These are phyloP conservation scores for Enteromius radiatus DNA, from an alignment of 2,797 vertebrate genomes.

Conservation along the genomic window DNA sequence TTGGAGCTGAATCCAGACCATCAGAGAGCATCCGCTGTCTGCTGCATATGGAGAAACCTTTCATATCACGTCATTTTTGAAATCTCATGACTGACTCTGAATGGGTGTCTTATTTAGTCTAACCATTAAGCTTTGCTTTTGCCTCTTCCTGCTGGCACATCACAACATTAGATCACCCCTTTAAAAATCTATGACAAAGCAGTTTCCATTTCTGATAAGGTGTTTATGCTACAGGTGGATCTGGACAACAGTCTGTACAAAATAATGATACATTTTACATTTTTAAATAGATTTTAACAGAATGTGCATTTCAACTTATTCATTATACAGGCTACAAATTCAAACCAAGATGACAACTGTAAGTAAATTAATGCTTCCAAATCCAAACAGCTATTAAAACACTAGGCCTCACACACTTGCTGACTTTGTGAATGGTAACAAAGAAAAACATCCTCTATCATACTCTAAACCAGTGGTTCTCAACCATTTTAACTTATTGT, in stretches of 20 bases:
- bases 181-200: not conserved
- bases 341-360: not conserved
- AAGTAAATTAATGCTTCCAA: not conserved
- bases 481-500: not conserved
- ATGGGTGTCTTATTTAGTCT: not conserved
- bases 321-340: not conserved
- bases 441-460: not conserved
- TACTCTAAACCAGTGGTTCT: not conserved
- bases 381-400: not conserved
- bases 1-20: conserved; percentile 27
- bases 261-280: not conserved
- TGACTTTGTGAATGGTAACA: not conserved
- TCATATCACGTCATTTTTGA: conserved; percentile 7
- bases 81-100: not conserved
- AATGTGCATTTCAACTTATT: not conserved
- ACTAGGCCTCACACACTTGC: not conserved
- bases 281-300: not conserved
- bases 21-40: not conserved
- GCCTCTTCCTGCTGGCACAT: not conserved
- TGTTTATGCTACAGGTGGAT: not conserved
- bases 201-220: not conserved
- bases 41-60: conserved; percentile 8
- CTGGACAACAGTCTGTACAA: not conserved
- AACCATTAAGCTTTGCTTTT: not conserved
- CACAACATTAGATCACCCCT: not conserved